These are phyloP conservation scores for Hestina assimilis DNA, from an alignment of 1,140 invertebrate genomes.

Conservation along the genomic window DNA sequence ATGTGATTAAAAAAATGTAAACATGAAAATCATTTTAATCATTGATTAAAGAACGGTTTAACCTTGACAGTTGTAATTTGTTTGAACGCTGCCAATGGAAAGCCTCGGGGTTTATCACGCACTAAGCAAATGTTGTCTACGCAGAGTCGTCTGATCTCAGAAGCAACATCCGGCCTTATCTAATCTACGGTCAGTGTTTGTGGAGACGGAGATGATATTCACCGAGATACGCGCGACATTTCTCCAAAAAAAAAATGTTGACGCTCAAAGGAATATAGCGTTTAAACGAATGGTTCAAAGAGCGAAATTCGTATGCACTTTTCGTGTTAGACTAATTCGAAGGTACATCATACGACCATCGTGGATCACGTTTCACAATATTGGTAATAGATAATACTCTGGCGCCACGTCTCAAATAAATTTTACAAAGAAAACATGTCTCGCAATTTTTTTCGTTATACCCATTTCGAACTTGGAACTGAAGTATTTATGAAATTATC, in stretches of 20 bases:
- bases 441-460: constrained; percentile 9
- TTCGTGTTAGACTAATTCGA: background rate
- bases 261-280: constrained; percentile 1
- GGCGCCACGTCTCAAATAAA: constrained; percentile 2
- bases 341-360: constrained; percentile 4
- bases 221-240: constrained; percentile 44
- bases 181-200: constrained; percentile 73
- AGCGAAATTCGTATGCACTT: background rate
- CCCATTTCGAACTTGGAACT: no score
- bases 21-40: background rate
- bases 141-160: constrained; percentile 50
- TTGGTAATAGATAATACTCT: constrained; percentile 12
- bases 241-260: background rate
- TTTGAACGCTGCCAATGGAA: constrained; percentile 33
- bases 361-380: constrained; percentile 14
- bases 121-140: constrained; percentile 56
- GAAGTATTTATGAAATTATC: no score
- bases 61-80: constrained; percentile 2
- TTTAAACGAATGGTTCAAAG: background rate
- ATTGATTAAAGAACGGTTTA: background rate
- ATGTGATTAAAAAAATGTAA: background rate
- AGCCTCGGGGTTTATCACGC: constrained; percentile 47
- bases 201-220: constrained; percentile 27
- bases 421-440: background rate
- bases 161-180: constrained; percentile 68